A percentile compares a stretch with the other conserved stretches of the same genome.
Conservation (phyloP, 2,888 invertebrate genomes). For the Acanthoscelides obtectus region DNA sequence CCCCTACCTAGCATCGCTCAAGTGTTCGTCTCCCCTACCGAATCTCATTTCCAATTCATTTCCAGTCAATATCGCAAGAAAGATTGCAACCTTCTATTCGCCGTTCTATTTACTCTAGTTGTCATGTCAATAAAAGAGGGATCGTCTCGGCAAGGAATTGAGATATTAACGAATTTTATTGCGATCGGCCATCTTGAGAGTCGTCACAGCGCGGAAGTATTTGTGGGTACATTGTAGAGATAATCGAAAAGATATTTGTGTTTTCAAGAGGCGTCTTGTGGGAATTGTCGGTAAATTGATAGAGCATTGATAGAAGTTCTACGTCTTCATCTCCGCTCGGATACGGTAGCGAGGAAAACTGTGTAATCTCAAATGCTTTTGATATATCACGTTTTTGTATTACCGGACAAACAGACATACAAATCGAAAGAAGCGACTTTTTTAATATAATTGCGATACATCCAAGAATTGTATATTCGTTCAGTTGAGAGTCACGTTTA, state of each 20-base stretch:
- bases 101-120: neutral
- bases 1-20: neutral
- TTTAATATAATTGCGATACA: no score
- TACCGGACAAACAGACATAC: no score
- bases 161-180: neutral
- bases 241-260: neutral
- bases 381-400: no score
- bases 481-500: no score
- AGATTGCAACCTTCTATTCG: neutral
- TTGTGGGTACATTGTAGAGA: neutral
- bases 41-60: neutral
- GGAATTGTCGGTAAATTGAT: neutral
- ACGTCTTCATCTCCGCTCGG: no score
- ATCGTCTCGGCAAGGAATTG: neutral
- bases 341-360: no score
- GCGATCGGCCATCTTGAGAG: neutral
- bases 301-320: no score
- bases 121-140: neutral
- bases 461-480: no score
- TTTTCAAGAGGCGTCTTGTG: neutral
- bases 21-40: neutral
- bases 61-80: neutral
- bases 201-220: neutral
- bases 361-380: no score
- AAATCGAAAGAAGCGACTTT: no score